Base-by-base conservation (phyloP, 2,113 vertebrate species). In the Oophaga pumilio region DNA sequence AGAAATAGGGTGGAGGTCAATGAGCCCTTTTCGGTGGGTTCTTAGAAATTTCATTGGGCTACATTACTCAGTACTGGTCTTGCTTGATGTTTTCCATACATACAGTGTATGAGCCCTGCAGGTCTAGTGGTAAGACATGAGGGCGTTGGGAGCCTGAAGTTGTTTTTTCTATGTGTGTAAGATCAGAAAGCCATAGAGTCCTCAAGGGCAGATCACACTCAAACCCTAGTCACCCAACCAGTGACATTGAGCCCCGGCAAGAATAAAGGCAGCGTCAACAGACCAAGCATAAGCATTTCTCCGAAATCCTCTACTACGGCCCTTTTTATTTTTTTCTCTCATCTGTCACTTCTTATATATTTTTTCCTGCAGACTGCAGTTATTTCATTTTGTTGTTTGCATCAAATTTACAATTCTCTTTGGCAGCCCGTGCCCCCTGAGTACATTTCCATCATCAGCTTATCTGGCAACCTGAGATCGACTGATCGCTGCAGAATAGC, bases 321-420 rank as follows among this genome's bases (percentile, higher is more conserved):
- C 64, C n/a, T 50, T 81, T 59, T 85, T 14, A 60, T 18, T 62
- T 83, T 68, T 86, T 52, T 18, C 15, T 28, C 56, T 60, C n/a
- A 33, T 49, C 68, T 81, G 86, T 87, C 86, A 87, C 68, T 76
- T 87, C 66, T 76, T 24, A 82, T 87, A 81, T 64, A 28, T 76
- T 60, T 81, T 87, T 73, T 87, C 66, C 69, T 64, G 78, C 62
- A 87, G 78, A 64, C 66, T 50, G 26, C 26, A 74, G 86, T 82
- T 68, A 82, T 87, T 87, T 87, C 86, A 82, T 87, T 87, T 81
- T 82, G 56, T 74, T 64, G 79, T 87, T 87, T 87, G 86, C 86
- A 87, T 87, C 86, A 87, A 20, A 87, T 82, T 87, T 87, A 82
- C 86, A 82, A 87, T 82, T 82, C 86, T 64, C 78, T 87, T 81